phyloP scores from a whole-genome alignment of 2,888 invertebrate species.

The Clivina fossor region DNA sequence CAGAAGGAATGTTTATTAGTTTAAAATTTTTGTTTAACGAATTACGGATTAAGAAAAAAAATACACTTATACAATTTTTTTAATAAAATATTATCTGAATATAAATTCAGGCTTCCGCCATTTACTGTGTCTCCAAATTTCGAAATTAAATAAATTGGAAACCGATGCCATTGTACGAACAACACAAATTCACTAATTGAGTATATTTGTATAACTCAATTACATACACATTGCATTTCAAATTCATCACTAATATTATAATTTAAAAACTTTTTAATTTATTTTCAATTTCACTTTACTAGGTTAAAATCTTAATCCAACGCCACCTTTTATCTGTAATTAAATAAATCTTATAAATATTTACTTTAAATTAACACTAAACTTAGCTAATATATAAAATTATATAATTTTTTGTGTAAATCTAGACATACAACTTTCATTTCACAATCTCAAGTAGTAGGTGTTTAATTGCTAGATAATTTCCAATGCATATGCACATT shows the following conservation, averaged over 20 bases:
- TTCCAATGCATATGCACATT: too few relatives aligned
- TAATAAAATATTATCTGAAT: constrained; percentile 45
- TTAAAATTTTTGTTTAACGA: too few relatives aligned
- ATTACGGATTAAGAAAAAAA: constrained; percentile 3
- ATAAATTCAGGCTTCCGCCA: constrained; percentile 64
- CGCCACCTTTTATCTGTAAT: neutral
- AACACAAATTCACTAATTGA: constrained; percentile 8
- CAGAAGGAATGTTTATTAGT: constrained; percentile 27
- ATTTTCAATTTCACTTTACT: neutral
- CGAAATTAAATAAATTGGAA: constrained; percentile 52
- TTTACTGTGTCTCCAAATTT: constrained; percentile 80
- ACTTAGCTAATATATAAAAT: neutral
- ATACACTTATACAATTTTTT: constrained; percentile 3
- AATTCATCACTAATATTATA: constrained; percentile 32
- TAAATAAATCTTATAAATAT: neutral
- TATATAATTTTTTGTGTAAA: too few relatives aligned
- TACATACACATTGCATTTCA: constrained; percentile 18
- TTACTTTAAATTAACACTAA: neutral
- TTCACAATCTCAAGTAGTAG: too few relatives aligned
- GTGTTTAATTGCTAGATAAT: too few relatives aligned
- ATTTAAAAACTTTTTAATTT: too few relatives aligned
- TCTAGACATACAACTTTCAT: too few relatives aligned
- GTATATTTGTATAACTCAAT: constrained; percentile 25
- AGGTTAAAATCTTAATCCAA: neutral
- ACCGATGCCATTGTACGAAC: constrained; percentile 25